Evolutionary conservation across 2,888 invertebrate genomes (phyloP), one percentile per base, ranked within the genome.

Genomic region (Harmothoe impar): DNA sequence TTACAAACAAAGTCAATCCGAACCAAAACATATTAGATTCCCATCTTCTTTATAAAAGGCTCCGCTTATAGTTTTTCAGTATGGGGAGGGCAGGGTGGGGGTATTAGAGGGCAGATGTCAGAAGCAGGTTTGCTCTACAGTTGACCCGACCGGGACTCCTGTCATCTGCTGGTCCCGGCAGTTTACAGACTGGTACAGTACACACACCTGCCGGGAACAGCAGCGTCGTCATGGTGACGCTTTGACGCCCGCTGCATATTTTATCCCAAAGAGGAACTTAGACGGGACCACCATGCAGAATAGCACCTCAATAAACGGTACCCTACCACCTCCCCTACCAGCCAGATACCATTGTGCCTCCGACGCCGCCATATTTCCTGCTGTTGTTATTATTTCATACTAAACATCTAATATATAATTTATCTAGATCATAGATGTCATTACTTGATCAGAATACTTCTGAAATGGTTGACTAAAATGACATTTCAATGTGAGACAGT

Each of bases 171-270:
- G 72, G 72, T 25, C 25, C 25, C 20, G 25, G 72, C 25, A 29
- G 72, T 29, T 15, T 29, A 29, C 62, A 62, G 23, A 62, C 62
- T n/a, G n/a, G n/a, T 62, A 62, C 15, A 62, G 31, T 29, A 72
- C 72, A 72, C 72, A 72, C 72, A 72, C 72, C 72, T 72, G 72
- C 72, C 72, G 0, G 62, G 62, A 62, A 20, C 62, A 62, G 23
- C 62, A 3, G 29, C n/a, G 72, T 72, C 72, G 31, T 25, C 72
- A 72, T 72, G 72, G 72, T 72, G 31, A 72, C 72, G 72, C 72
- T 29, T 72, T 72, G 72, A 3, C 29, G 29, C n/a, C 72, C 15
- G 72, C 29, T 72, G 72, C 72, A 72, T 72, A 72, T 72, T 72
- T 72, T 72, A 72, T 72, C 72, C 29, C n/a, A 72, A 72, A 15